phyloP scores from a whole-genome alignment of 1,140 invertebrate genomes.

The Drosophila parabipectinata region DNA sequence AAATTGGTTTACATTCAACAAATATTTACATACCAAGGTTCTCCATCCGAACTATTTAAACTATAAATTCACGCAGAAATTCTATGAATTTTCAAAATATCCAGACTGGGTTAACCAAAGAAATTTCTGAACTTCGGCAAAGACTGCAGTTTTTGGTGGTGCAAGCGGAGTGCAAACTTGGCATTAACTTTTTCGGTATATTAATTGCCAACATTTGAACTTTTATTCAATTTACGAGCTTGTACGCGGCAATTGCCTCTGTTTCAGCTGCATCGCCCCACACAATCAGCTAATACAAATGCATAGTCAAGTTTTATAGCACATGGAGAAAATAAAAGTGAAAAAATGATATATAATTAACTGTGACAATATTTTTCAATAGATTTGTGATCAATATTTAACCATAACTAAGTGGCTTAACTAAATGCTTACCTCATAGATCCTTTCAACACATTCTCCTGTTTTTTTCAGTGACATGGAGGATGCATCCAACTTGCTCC shows the following conservation, averaged over 20 bases:
- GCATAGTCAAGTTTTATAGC: not conserved
- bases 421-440: not conserved
- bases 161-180: constrained; percentile 23
- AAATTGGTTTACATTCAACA: not conserved
- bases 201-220: constrained; percentile 81
- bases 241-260: constrained; percentile 54
- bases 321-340: not conserved
- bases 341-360: not conserved
- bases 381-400: too few species aligned
- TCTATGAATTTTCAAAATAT: constrained; percentile 7
- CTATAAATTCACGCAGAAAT: not conserved
- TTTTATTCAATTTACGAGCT: constrained; percentile 81
- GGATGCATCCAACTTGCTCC: constrained; percentile 38
- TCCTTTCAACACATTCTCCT: not conserved
- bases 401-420: not conserved
- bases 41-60: not conserved
- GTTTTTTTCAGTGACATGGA: constrained; percentile 9
- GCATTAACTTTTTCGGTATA: constrained; percentile 78
- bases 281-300: constrained; percentile 64
- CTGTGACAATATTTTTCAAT: too few species aligned
- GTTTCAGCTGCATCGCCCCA: constrained; percentile 32
- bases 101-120: constrained; percentile 5
- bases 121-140: constrained; percentile 1
- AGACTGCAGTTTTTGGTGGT: constrained; percentile 35
- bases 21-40: too few species aligned